These are phyloP conservation scores for Meiosimyza decipiens DNA, from an alignment of 2,888 invertebrate species.

Conservation along the genomic window DNA sequence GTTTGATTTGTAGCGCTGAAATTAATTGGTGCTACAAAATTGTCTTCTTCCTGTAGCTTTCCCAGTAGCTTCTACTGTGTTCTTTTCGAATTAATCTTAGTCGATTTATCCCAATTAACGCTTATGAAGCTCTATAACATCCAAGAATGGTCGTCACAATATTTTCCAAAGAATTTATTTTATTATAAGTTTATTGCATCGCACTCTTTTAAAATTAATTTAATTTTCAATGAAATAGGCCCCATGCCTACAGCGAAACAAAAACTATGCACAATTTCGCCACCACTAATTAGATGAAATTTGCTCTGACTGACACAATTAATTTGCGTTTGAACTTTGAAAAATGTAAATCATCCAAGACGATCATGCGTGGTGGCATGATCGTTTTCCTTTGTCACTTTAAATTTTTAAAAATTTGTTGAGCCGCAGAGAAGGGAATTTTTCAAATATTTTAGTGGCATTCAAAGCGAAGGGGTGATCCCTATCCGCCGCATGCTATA, in stretches of 20 bases:
- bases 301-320: slow-evolving; percentile 58
- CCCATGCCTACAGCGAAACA: background rate
- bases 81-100: no score
- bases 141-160: no score
- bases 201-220: background rate
- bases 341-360: slow-evolving; percentile 40
- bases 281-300: slow-evolving; percentile 61
- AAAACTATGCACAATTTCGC: slow-evolving; percentile 45
- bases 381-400: slow-evolving; percentile 48
- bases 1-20: no score
- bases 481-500: background rate
- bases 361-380: slow-evolving; percentile 24
- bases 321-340: slow-evolving; percentile 47
- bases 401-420: slow-evolving; percentile 46
- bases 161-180: background rate
- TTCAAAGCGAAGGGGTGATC: background rate
- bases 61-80: no score
- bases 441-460: slow-evolving; percentile 8
- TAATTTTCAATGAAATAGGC: background rate
- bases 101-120: no score
- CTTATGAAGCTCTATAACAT: no score
- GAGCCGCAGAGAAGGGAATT: slow-evolving; percentile 47
- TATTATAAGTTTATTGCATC: background rate
- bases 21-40: no score
- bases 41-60: no score